Conservation (phyloP, 35 echinoderm and acorn worm species). For the Diadema setosum region DNA sequence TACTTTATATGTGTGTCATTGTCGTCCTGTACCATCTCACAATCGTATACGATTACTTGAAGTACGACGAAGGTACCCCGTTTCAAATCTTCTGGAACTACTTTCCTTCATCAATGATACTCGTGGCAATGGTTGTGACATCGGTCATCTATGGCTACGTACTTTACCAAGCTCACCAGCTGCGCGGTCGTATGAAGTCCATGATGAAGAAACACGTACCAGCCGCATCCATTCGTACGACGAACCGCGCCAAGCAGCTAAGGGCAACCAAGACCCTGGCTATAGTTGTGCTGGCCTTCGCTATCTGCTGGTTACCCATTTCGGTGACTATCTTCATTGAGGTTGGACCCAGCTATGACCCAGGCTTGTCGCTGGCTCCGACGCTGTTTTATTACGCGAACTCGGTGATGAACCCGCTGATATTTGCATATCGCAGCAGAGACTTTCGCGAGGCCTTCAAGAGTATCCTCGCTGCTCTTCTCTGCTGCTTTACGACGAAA, state of each 20-base stretch:
- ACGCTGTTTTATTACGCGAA: not conserved
- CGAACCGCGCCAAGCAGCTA: not conserved
- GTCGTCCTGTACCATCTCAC: not conserved
- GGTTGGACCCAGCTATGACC: not conserved
- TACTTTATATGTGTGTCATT: not conserved
- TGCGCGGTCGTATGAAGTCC: not conserved
- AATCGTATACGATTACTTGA: not conserved
- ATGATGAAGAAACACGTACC: not conserved
- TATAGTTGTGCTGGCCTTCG: not conserved
- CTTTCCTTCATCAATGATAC: not conserved
- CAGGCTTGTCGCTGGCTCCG: not conserved
- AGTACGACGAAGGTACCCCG: too few relatives aligned
- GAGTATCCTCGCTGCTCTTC: not conserved
- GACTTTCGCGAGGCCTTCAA: not conserved
- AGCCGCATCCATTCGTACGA: not conserved
- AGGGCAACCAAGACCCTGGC: not conserved
- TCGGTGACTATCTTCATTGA: not conserved
- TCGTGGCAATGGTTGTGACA: not conserved
- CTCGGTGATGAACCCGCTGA: not conserved
- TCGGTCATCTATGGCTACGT: not conserved
- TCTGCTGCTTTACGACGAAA: not conserved
- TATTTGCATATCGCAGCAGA: not conserved
- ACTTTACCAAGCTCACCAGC: not conserved
- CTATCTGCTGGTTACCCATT: not conserved
- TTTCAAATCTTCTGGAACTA: not conserved